Conservation (phyloP, 2,888 invertebrate genomes). For the Augiades crinisus region DNA sequence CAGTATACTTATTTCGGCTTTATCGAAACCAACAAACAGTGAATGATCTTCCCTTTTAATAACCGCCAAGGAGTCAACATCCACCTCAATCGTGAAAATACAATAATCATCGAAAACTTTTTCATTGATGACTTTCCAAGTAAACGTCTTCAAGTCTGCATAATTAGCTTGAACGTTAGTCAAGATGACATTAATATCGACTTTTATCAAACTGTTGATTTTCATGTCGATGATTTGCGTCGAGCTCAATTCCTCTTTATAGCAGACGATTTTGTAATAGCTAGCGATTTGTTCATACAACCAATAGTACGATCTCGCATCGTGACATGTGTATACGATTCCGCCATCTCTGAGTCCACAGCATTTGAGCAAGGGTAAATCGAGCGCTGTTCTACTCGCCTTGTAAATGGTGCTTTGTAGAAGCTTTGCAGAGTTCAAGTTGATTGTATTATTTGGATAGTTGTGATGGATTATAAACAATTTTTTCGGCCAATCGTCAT, state of each 20-base stretch:
- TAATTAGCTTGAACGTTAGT: conserved; percentile 48
- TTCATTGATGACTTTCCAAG: conserved; percentile 43
- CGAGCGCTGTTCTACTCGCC: neutral
- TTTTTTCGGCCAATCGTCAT: neutral
- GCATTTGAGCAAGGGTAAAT: conserved; percentile 49
- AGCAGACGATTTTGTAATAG: neutral
- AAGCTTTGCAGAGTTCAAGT: neutral
- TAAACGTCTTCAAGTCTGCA: conserved; percentile 38
- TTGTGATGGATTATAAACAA: neutral
- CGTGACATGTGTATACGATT: conserved; percentile 48
- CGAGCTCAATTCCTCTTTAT: neutral
- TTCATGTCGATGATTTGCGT: conserved; percentile 40
- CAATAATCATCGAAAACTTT: conserved; percentile 28
- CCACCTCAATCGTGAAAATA: conserved; percentile 38
- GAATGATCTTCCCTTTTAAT: conserved; percentile 42
- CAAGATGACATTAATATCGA: conserved; percentile 37
- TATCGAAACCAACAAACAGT: conserved; percentile 52
- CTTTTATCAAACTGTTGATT: conserved; percentile 40
- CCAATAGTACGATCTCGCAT: neutral
- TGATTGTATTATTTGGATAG: neutral
- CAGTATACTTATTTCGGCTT: conserved; percentile 29
- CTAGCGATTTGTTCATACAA: neutral
- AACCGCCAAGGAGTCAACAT: conserved; percentile 43
- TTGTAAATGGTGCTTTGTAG: neutral
- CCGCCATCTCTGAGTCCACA: conserved; percentile 50